phyloP scores from a whole-genome alignment of 2,888 invertebrate species.

The Bimastos eiseni region DNA sequence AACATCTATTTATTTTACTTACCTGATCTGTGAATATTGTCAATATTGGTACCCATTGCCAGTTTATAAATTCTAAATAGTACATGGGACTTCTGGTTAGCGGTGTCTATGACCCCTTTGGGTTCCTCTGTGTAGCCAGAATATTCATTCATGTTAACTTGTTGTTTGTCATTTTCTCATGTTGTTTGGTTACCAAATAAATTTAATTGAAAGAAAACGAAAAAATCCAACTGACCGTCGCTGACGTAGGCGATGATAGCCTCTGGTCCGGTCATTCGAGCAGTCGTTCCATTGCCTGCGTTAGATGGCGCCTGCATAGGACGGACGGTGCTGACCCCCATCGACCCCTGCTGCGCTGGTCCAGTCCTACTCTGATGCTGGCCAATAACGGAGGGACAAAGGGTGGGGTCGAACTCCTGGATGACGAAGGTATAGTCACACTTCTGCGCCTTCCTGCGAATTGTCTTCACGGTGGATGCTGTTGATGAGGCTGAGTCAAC shows the following conservation, averaged over 20 bases:
- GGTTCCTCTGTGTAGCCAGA: too few relatives aligned
- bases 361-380: background rate
- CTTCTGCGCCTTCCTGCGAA: background rate
- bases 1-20: too few relatives aligned
- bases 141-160: too few relatives aligned
- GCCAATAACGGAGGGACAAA: background rate
- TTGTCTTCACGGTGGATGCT: background rate
- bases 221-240: background rate
- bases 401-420: background rate
- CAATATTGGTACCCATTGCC: too few relatives aligned
- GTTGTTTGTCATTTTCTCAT: too few relatives aligned
- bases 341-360: background rate
- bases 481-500: background rate
- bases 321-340: background rate
- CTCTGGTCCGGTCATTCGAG: background rate
- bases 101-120: too few relatives aligned
- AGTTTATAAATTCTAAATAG: too few relatives aligned
- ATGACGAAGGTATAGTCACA: slow-evolving; percentile 1
- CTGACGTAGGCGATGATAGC: background rate
- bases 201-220: too few relatives aligned
- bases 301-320: background rate
- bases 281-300: background rate
- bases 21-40: too few relatives aligned
- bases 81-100: too few relatives aligned
- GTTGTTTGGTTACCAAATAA: too few relatives aligned